phyloP scores from a whole-genome alignment of 1,140 invertebrate genomes.

The Drosophila mojavensis region DNA sequence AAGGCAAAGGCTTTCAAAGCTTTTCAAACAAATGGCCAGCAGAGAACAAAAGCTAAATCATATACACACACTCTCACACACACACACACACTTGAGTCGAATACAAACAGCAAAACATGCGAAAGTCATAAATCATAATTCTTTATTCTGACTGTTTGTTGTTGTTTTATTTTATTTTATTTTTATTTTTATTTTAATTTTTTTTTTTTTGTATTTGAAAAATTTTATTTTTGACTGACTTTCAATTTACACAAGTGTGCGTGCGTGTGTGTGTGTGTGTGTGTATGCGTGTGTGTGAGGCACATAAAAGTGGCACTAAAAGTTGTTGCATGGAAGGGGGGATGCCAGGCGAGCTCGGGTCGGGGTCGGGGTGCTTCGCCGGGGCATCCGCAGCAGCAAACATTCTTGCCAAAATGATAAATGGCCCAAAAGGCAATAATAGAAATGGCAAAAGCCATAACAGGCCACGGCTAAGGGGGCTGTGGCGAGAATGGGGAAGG shows the following conservation, averaged over 20 bases:
- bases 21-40: slow-evolving; percentile 1
- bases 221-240: slow-evolving; percentile 47
- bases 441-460: slow-evolving; percentile 60
- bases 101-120: slow-evolving; percentile 55
- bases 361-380: not conserved
- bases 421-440: slow-evolving; percentile 56
- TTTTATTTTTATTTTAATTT: slow-evolving; percentile 44
- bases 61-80: slow-evolving; percentile 2
- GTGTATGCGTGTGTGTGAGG: slow-evolving; percentile 22
- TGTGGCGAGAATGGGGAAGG: not conserved
- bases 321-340: slow-evolving; percentile 50
- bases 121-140: slow-evolving; percentile 82
- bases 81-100: not conserved
- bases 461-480: not conserved
- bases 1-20: slow-evolving; percentile 25
- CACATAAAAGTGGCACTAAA: slow-evolving; percentile 58
- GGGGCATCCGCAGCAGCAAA: slow-evolving; percentile 20
- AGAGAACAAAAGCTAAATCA: slow-evolving; percentile 41
- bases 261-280: slow-evolving; percentile 18
- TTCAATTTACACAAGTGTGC: slow-evolving; percentile 52
- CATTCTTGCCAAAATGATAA: slow-evolving; percentile 73
- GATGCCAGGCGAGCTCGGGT: slow-evolving; percentile 30
- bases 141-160: slow-evolving; percentile 61
- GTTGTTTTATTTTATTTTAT: slow-evolving; percentile 45
- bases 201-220: slow-evolving; percentile 32